phyloP scores from a whole-genome alignment of 2,797 vertebrate species.

The Myotis findleyi region DNA sequence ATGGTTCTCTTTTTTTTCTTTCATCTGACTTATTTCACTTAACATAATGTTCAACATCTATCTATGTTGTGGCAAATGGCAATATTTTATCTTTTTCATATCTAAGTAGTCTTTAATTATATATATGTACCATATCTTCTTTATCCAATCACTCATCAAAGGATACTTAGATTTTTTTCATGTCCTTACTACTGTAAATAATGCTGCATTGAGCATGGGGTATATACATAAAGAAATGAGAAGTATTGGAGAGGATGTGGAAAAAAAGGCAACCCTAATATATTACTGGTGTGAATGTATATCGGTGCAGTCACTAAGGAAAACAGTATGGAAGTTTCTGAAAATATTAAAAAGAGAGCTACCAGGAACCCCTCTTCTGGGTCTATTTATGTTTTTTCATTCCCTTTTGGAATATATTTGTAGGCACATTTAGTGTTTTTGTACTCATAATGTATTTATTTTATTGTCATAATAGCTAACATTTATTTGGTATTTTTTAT shows the following conservation, averaged over 20 bases:
- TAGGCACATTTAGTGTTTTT: background rate
- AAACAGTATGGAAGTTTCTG: background rate
- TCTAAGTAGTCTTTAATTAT: background rate
- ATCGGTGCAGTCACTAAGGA: background rate
- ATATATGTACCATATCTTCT: background rate
- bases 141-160: background rate
- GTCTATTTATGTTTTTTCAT: background rate
- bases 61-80: background rate
- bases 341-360: background rate
- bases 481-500: background rate
- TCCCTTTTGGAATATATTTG: background rate
- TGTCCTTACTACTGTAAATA: background rate
- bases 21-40: background rate
- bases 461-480: background rate
- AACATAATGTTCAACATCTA: background rate
- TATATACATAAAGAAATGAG: background rate
- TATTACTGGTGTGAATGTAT: background rate
- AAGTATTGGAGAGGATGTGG: background rate
- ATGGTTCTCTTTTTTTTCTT: background rate
- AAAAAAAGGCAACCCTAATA: background rate
- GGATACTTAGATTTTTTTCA: background rate
- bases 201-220: background rate
- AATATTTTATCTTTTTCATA: background rate
- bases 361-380: background rate
- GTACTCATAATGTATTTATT: background rate